phyloP scores from a whole-genome alignment of 92 coral and sea anemone species.

The Siderastrea siderea region DNA sequence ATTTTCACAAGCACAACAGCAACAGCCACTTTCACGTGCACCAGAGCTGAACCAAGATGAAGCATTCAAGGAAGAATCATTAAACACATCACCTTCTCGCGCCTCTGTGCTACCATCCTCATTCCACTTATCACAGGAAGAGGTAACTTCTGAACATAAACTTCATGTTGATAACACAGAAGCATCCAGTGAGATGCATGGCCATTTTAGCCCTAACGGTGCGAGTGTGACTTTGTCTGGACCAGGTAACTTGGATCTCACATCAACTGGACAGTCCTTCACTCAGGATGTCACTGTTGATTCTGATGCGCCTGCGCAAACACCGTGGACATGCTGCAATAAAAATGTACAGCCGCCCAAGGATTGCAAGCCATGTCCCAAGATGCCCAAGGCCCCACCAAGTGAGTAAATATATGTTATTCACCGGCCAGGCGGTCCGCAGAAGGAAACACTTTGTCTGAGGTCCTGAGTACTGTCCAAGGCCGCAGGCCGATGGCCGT shows the following conservation, averaged over 20 bases:
- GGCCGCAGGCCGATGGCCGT: too few species aligned
- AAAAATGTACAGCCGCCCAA: constrained; percentile 16
- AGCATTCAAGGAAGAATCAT: constrained; percentile 9
- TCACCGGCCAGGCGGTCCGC: too few species aligned
- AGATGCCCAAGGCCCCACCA: constrained; percentile 47
- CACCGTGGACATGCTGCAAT: constrained; percentile 39
- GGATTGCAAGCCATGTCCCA: constrained; percentile 45
- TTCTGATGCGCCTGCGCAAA: constrained; percentile 19
- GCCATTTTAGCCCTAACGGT: constrained; percentile 38
- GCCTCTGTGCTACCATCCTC: constrained; percentile 2
- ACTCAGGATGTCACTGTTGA: constrained; percentile 37
- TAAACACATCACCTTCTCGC: constrained; percentile 15
- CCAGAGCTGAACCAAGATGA: background rate
- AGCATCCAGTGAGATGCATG: constrained; percentile 27
- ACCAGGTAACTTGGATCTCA: constrained; percentile 43
- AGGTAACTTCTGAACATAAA: constrained; percentile 18
- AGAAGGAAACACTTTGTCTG: too few species aligned
- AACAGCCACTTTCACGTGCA: background rate
- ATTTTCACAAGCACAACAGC: background rate
- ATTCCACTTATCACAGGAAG: constrained; percentile 17
- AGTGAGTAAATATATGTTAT: constrained; percentile 6
- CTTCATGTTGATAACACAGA: constrained; percentile 37
- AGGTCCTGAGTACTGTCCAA: too few species aligned
- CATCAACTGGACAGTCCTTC: constrained; percentile 15
- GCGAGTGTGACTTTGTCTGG: constrained; percentile 50